Evolutionary conservation across 2,888 invertebrate genomes (phyloP).

Genomic region (Uropetala carovei): DNA sequence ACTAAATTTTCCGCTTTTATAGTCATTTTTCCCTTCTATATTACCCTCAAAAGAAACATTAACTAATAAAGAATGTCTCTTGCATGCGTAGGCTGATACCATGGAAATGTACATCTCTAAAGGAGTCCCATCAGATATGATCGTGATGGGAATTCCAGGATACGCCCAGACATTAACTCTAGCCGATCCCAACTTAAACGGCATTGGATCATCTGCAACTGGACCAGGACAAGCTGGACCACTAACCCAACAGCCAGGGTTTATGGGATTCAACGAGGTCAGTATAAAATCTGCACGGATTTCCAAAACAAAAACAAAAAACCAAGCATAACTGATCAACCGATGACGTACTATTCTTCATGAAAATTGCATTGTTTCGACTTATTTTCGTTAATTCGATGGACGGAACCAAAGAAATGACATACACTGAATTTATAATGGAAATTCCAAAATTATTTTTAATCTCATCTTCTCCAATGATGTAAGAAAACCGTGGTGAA

Average conservation of each 20-base stretch:
- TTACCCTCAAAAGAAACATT: too few relatives aligned
- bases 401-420: too few relatives aligned
- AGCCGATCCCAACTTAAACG: constrained; percentile 73
- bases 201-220: constrained; percentile 78
- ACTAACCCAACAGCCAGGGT: constrained; percentile 81
- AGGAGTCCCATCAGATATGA: constrained; percentile 80
- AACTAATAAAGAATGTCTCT: background rate
- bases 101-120: constrained; percentile 77
- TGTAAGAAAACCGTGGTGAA: too few relatives aligned
- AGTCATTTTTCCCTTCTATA: background rate
- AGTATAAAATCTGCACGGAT: background rate
- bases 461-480: too few relatives aligned
- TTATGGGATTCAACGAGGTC: constrained; percentile 86
- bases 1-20: background rate
- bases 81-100: constrained; percentile 73
- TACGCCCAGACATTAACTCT: constrained; percentile 85
- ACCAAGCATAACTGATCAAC: too few relatives aligned
- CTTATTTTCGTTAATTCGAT: too few relatives aligned
- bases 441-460: too few relatives aligned
- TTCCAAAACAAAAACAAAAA: background rate
- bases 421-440: too few relatives aligned
- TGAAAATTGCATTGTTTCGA: too few relatives aligned
- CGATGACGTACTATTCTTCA: too few relatives aligned
- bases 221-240: constrained; percentile 81
- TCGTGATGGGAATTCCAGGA: constrained; percentile 83